A percentile compares a stretch with the other conserved stretches of the same genome.
These are phyloP conservation scores for Sinohyriopsis cumingii DNA, from an alignment of 2,888 invertebrate genomes.

Conservation along the genomic window DNA sequence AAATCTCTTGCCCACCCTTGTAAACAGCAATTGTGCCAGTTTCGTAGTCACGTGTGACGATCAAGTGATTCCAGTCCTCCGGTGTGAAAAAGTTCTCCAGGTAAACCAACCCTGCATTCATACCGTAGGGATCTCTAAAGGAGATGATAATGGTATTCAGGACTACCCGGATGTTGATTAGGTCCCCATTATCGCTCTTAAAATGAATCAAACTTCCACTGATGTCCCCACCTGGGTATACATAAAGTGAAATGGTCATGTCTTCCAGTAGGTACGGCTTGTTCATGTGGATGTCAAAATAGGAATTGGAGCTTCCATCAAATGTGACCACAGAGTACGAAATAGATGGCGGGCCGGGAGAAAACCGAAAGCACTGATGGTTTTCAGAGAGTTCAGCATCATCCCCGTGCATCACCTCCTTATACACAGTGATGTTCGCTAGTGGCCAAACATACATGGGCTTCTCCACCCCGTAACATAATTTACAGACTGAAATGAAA, in stretches of 20 bases:
- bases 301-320: constrained; percentile 16
- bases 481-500: too few species aligned
- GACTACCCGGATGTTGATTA: constrained; percentile 30
- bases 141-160: constrained; percentile 36
- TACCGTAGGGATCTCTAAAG: constrained; percentile 37
- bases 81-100: constrained; percentile 32
- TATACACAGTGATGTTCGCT: constrained; percentile 26
- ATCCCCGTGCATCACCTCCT: constrained; percentile 24
- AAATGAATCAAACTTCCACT: constrained; percentile 36
- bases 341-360: constrained; percentile 23
- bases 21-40: constrained; percentile 31
- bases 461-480: too few species aligned
- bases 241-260: constrained; percentile 28
- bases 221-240: constrained; percentile 32
- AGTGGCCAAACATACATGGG: constrained; percentile 32
- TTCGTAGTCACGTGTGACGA: constrained; percentile 24
- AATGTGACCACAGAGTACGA: constrained; percentile 28
- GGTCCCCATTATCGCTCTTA: constrained; percentile 31
- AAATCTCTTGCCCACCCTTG: constrained; percentile 27
- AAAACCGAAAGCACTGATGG: constrained; percentile 24
- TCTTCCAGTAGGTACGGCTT: constrained; percentile 18
- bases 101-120: constrained; percentile 40
- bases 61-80: constrained; percentile 30
- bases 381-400: constrained; percentile 13
- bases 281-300: constrained; percentile 24